phyloP scores from a whole-genome alignment of 2,888 invertebrate genomes.

The Stratiomys singularior region DNA sequence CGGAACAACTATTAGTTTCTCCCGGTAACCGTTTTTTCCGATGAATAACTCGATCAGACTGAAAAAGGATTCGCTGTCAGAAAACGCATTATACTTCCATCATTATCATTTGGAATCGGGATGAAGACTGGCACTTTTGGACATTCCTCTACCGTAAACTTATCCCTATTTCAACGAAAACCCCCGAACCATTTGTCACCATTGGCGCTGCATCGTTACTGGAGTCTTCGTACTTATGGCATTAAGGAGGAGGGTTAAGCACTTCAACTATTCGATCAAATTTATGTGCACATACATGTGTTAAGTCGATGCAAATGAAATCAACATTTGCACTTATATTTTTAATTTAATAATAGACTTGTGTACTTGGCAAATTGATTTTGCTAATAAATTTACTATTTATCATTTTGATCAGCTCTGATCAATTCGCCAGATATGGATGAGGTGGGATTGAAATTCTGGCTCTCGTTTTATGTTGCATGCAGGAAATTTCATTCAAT shows the following conservation, averaged over 20 bases:
- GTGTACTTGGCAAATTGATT: conserved; percentile 34
- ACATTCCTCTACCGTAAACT: not conserved
- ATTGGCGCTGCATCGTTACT: not conserved
- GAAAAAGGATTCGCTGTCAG: no score
- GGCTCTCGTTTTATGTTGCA: no score
- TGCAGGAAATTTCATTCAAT: no score
- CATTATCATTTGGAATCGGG: no score
- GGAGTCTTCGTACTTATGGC: conserved; percentile 11
- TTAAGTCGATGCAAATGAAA: conserved; percentile 23
- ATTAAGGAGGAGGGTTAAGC: not conserved
- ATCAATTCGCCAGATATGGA: not conserved
- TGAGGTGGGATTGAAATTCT: not conserved
- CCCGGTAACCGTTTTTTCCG: no score
- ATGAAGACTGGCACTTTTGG: no score
- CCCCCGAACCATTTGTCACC: not conserved
- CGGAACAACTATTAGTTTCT: no score
- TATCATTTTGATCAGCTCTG: not conserved
- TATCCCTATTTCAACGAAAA: not conserved
- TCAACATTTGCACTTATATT: conserved; percentile 12
- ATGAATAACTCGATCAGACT: no score
- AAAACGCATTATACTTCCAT: no score
- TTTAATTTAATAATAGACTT: conserved; percentile 32
- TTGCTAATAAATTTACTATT: conserved; percentile 12
- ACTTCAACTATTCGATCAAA: conserved; percentile 35
- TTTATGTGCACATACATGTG: conserved; percentile 27